Evolutionary conservation across 2,797 vertebrate genomes (phyloP), one percentile per base, ranked within the genome.

Genomic region (Diplodus puntazzo): DNA sequence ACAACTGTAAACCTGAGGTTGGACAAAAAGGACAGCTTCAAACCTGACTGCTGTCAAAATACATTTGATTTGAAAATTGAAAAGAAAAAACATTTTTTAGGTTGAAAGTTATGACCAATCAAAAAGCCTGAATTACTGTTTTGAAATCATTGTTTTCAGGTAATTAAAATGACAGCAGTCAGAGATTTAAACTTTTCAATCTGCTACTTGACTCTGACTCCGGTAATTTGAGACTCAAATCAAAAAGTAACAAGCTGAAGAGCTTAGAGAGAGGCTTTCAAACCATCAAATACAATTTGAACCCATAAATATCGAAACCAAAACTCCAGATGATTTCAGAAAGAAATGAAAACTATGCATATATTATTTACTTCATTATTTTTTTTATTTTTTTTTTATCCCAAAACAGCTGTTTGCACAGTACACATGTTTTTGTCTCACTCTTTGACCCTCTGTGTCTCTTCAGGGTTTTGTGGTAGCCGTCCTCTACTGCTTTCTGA

Each of bases 401-500:
- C 27, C 16, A 11, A n/a, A 69, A 34, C 18, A 1, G 25, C 46
- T 25, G 46, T 42, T 64, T 14, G 25, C 14, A 21, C 9, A 50
- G 50, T 3, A 21, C 23, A 0, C 34, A 17, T 55, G 34, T 53
- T 62, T 54, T 2, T 0, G 48, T 73, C 89, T 96, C 72, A 92
- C 95, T 57, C 87, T 94, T 71, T 93, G 14, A 48, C 54, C 13
- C 4, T 74, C 27, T 74, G 23, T 71, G 73, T 80, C 71, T 80
- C 61, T 64, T 3, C 83, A 99, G 98, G 98, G 98, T 17, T 99
- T 99, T 46, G 98, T 99, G 82, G 98, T 99, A 70, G 98, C 98
- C 4, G 96, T 99, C 73, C 97, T 99, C 74, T 99, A 99, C 94
- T 99, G 98, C 90, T 99, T 99, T 92, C 93, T 99, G 92, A 99